phyloP scores from a whole-genome alignment of 2,888 invertebrate species.

The Spodoptera exigua region DNA sequence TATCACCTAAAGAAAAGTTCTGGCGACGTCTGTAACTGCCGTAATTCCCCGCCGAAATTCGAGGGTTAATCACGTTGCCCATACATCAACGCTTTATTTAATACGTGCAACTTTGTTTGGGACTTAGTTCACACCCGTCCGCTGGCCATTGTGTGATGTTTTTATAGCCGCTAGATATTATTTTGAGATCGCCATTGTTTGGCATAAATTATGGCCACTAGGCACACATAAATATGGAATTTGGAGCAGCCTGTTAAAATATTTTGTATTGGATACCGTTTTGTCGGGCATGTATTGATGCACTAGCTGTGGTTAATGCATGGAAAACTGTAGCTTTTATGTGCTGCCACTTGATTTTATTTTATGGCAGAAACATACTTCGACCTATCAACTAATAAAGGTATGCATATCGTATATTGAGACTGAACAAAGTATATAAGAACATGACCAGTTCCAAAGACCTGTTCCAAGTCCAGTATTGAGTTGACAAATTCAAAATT shows the following conservation, averaged over 20 bases:
- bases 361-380: no score
- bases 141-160: conserved; percentile 52
- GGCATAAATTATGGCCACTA: conserved; percentile 48
- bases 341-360: conserved; percentile 4
- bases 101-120: conserved; percentile 76
- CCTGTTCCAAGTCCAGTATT: conserved; percentile 30
- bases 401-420: no score
- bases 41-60: conserved; percentile 81
- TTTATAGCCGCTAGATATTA: conserved; percentile 54
- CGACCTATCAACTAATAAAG: no score
- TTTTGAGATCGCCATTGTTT: conserved; percentile 53
- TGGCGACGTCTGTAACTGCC: conserved; percentile 82
- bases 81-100: conserved; percentile 82
- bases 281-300: conserved; percentile 30
- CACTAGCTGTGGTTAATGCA: conserved; percentile 17
- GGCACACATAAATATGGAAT: conserved; percentile 43
- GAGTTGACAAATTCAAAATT: conserved; percentile 55
- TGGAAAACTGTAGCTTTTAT: conserved; percentile 19
- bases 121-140: conserved; percentile 66
- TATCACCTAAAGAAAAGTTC: conserved; percentile 88
- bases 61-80: conserved; percentile 82
- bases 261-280: conserved; percentile 43
- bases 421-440: no score
- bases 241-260: conserved; percentile 37
- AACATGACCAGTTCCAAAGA: no score